These are phyloP conservation scores for Caenorhabditis latens DNA, from an alignment of 1,140 invertebrate species.

Conservation along the genomic window DNA sequence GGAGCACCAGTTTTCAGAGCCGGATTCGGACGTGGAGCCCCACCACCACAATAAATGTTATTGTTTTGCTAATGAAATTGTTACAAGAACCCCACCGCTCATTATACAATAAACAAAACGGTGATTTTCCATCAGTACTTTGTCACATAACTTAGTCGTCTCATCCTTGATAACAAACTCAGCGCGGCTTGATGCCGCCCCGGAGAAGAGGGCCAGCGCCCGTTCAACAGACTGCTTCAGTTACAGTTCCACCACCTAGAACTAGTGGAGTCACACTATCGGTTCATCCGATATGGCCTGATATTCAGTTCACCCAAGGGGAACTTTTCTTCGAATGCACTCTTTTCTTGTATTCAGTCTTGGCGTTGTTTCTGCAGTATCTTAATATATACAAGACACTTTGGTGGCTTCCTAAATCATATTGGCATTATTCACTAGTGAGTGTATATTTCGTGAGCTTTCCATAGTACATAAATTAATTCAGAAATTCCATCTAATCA, in stretches of 20 bases:
- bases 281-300: conserved; percentile 61
- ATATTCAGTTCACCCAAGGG: conserved; percentile 79
- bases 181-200: background rate
- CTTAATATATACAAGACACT: conserved; percentile 93
- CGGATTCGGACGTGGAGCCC: conserved; percentile 77
- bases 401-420: conserved; percentile 95
- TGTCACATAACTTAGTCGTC: background rate
- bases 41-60: conserved; percentile 63
- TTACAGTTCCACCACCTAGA: background rate
- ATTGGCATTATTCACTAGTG: conserved; percentile 89
- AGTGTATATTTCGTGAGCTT: conserved; percentile 70
- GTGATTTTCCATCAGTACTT: conserved; percentile 18
- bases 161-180: too few relatives aligned
- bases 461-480: conserved; percentile 71
- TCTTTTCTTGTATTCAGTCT: conserved; percentile 83
- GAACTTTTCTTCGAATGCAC: conserved; percentile 89
- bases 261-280: conserved; percentile 57
- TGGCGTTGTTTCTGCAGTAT: conserved; percentile 87
- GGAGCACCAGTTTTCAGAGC: conserved; percentile 72
- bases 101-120: conserved; percentile 17
- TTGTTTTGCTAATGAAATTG: conserved; percentile 59
- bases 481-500: conserved; percentile 96
- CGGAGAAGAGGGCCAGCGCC: background rate
- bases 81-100: conserved; percentile 14
- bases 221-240: background rate